Conservation (phyloP, 2,113 vertebrate species). For the Ceyx margarethae region DNA sequence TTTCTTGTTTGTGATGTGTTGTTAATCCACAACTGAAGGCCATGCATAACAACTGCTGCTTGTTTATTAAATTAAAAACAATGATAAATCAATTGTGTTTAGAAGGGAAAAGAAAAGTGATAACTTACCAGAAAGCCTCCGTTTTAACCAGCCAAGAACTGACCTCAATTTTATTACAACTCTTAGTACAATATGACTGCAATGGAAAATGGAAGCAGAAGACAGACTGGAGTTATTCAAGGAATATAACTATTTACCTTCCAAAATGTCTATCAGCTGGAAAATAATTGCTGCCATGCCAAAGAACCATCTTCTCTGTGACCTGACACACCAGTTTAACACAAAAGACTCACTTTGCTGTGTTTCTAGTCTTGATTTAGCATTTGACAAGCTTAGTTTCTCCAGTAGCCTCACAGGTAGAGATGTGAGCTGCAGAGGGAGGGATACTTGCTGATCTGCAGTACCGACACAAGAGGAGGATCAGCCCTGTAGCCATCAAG, state of each 20-base stretch:
- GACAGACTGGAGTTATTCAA: background rate
- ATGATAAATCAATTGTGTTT: background rate
- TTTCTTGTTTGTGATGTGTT: background rate
- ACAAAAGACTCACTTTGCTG: background rate
- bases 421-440: background rate
- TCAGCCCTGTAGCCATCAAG: fast-evolving
- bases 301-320: too few relatives aligned
- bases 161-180: too few relatives aligned
- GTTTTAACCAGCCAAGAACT: too few relatives aligned
- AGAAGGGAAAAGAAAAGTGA: background rate
- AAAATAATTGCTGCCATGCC: too few relatives aligned
- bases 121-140: too few relatives aligned
- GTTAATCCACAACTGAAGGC: background rate
- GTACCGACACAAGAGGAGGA: background rate
- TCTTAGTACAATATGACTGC: background rate
- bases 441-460: background rate
- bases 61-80: background rate
- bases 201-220: background rate
- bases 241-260: background rate
- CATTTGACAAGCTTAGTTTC: background rate
- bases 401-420: background rate
- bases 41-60: background rate
- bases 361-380: background rate
- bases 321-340: background rate
- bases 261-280: background rate